Conservation (phyloP, 92 coral and sea anemone species). For the Zoanthus sociatus region DNA sequence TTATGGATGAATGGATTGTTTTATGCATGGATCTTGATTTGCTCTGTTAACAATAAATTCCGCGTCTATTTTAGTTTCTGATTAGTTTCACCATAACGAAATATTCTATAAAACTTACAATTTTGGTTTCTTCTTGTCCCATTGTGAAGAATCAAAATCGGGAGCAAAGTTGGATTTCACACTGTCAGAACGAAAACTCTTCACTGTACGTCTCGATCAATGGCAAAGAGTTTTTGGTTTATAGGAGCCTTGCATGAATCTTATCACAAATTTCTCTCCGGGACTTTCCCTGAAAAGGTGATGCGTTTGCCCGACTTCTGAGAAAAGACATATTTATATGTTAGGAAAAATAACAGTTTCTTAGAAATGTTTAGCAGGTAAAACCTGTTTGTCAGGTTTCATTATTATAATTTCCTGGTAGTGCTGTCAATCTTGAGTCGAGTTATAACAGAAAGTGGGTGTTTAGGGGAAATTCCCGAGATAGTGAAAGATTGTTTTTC, state of each 20-base stretch:
- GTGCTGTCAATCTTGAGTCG: neutral
- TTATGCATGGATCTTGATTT: too few species aligned
- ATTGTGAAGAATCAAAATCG: neutral
- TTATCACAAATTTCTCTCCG: neutral
- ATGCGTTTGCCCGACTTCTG: neutral
- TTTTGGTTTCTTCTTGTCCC: slow-evolving; percentile 32
- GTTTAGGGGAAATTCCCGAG: neutral
- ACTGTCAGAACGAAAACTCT: neutral
- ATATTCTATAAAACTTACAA: slow-evolving; percentile 10
- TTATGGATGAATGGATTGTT: too few species aligned
- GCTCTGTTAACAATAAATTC: too few species aligned
- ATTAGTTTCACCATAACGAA: too few species aligned
- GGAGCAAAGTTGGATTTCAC: neutral
- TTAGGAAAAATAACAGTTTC: neutral
- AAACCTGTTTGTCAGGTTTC: neutral
- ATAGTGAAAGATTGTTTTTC: neutral
- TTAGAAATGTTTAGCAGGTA: neutral
- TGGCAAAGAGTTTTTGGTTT: neutral
- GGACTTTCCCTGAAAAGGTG: neutral
- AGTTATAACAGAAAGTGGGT: too few species aligned
- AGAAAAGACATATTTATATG: neutral
- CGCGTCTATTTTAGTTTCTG: too few species aligned
- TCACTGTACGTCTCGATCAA: neutral
- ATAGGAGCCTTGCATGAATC: neutral
- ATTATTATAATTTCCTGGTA: neutral